Percentiles rank a stretch among this genome's conserved stretches.
Evolutionary conservation across 2,113 vertebrate genomes (phyloP).

Genomic region (Hemiprocne comata): DNA sequence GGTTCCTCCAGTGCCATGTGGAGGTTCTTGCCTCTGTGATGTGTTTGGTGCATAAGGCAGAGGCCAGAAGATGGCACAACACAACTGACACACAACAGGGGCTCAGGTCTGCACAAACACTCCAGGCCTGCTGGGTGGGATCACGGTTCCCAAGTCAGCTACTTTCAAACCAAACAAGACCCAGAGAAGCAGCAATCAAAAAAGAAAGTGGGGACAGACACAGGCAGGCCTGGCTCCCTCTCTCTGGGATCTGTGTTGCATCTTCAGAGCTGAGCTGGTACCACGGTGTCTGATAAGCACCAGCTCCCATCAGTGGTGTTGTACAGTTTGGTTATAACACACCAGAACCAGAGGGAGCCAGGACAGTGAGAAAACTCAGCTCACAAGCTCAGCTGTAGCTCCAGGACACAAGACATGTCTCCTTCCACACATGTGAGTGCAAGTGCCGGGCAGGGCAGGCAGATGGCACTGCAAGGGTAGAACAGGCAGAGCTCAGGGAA

Average conservation of each 20-base stretch:
- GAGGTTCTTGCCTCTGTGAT: background rate
- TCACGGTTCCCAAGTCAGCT: background rate
- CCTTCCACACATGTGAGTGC: background rate
- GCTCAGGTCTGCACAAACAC: background rate
- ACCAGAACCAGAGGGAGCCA: background rate
- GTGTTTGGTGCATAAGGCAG: background rate
- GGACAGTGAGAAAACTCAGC: background rate
- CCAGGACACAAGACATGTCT: background rate
- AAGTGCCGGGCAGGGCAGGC: slow-evolving; percentile 54
- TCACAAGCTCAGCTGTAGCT: background rate
- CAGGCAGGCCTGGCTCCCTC: background rate
- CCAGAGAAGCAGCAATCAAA: background rate
- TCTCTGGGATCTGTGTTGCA: background rate
- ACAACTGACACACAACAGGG: background rate
- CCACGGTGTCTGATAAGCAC: background rate
- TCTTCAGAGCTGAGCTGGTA: background rate
- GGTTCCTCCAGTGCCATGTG: background rate
- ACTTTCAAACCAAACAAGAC: background rate
- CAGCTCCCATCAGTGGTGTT: background rate
- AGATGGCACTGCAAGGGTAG: slow-evolving; percentile 53
- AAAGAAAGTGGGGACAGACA: background rate
- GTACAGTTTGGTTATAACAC: background rate
- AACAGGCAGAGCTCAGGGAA: slow-evolving; percentile 21
- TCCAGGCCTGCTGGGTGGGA: background rate
- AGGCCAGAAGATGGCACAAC: background rate